phyloP scores from a whole-genome alignment of 2,888 invertebrate genomes.

The Sthenelais limicola region DNA sequence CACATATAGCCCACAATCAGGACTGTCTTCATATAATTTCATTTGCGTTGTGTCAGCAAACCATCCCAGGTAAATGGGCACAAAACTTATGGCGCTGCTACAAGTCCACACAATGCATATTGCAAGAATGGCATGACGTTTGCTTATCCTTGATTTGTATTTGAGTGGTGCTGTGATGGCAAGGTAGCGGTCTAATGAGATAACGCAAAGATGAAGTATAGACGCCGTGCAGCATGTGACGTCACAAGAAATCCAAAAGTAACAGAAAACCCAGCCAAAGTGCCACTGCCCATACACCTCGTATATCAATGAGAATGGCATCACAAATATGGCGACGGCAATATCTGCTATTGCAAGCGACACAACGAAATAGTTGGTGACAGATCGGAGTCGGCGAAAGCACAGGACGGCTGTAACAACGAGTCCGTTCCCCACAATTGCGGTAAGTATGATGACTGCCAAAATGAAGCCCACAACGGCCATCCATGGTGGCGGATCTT shows the following conservation, averaged over 20 bases:
- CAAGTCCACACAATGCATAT: conserved; percentile 63
- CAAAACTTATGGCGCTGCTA: conserved; percentile 65
- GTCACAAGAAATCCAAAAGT: conserved; percentile 70
- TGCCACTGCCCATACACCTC: conserved; percentile 61
- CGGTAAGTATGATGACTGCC: conserved; percentile 51
- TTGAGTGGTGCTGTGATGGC: conserved; percentile 66
- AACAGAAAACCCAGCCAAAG: conserved; percentile 65
- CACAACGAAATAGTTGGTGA: conserved; percentile 65
- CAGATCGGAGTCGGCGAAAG: conserved; percentile 62
- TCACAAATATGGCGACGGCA: conserved; percentile 66
- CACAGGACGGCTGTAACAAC: conserved; percentile 63
- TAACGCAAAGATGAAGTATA: conserved; percentile 67
- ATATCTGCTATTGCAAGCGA: conserved; percentile 67
- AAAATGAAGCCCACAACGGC: conserved; percentile 39
- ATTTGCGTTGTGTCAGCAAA: conserved; percentile 72
- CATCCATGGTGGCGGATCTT: conserved; percentile 25
- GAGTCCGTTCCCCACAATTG: conserved; percentile 63
- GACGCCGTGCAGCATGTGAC: conserved; percentile 70
- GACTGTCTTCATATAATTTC: conserved; percentile 57
- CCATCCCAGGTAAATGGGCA: conserved; percentile 68
- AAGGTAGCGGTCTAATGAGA: conserved; percentile 65
- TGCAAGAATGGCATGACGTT: conserved; percentile 55
- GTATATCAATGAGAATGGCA: conserved; percentile 66
- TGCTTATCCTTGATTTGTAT: conserved; percentile 61
- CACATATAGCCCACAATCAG: conserved; percentile 55